Conservation (phyloP, 92 coral and sea anemone species). For the Parazoanthus darwini region DNA sequence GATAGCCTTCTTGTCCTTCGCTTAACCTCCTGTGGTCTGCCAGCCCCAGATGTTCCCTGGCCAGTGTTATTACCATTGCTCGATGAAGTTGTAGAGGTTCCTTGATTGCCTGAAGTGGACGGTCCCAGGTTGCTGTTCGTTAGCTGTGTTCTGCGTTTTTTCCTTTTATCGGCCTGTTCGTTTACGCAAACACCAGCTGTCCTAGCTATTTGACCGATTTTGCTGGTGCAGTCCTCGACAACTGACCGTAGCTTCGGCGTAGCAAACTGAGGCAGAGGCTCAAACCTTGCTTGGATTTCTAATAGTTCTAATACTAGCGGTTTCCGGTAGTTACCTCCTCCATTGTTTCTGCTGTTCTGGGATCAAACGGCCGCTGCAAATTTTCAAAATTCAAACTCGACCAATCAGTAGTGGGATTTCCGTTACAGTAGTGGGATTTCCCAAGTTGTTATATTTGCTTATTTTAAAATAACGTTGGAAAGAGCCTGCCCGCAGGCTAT, state of each 20-base stretch:
- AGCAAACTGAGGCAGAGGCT: slow-evolving; percentile 24
- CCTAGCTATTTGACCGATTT: not conserved
- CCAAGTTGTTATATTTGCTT: no score
- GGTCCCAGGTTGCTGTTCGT: slow-evolving; percentile 25
- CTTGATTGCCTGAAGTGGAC: not conserved
- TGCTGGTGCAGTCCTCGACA: not conserved
- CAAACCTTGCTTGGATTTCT: slow-evolving; percentile 16
- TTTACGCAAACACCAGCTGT: slow-evolving; percentile 15
- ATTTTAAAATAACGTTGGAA: no score
- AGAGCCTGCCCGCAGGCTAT: no score
- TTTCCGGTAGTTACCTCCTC: slow-evolving; percentile 27
- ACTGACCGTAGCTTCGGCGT: slow-evolving; percentile 32
- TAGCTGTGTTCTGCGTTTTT: not conserved
- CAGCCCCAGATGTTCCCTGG: slow-evolving; percentile 7
- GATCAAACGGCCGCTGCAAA: slow-evolving; percentile 24
- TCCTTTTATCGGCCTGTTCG: not conserved
- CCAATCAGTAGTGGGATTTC: no score
- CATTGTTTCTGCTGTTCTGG: slow-evolving; percentile 1
- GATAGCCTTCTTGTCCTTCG: slow-evolving; percentile 3
- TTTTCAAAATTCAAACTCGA: no score
- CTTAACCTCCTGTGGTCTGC: slow-evolving; percentile 26
- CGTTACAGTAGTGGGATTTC: no score
- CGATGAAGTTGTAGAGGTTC: no score
- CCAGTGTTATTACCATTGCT: slow-evolving; percentile 20
- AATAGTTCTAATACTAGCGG: not conserved